These are phyloP conservation scores for Pseudachorutes palmiensis DNA, from an alignment of 1,140 invertebrate genomes.

Conservation along the genomic window DNA sequence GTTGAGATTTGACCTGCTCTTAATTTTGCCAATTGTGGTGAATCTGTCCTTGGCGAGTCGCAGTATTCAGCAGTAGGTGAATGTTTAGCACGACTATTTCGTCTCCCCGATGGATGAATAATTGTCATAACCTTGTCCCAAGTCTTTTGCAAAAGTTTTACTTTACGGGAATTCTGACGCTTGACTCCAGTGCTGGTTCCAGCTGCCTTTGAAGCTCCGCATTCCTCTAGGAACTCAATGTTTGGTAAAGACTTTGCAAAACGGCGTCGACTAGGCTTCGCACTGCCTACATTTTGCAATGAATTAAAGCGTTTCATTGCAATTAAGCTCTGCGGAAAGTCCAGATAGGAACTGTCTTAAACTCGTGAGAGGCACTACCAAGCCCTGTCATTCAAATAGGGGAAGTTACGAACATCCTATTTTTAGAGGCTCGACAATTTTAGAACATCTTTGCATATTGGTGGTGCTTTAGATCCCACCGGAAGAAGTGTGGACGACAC, in stretches of 20 bases:
- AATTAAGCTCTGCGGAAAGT: background rate
- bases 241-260: slow-evolving; percentile 9
- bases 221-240: slow-evolving; percentile 4
- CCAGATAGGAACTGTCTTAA: too few relatives aligned
- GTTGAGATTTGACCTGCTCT: slow-evolving; percentile 11
- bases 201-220: background rate
- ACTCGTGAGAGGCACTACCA: too few relatives aligned
- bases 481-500: background rate
- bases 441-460: background rate
- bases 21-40: background rate
- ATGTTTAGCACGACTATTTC: slow-evolving; percentile 4
- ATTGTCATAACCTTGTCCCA: slow-evolving; percentile 37
- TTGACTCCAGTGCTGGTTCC: background rate
- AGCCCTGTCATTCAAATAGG: background rate
- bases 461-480: too few relatives aligned
- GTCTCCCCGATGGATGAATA: slow-evolving; percentile 19
- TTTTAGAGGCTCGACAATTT: background rate
- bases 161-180: slow-evolving; percentile 10
- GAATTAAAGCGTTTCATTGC: slow-evolving; percentile 6
- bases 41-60: background rate
- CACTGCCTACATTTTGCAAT: background rate
- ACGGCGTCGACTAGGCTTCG: background rate
- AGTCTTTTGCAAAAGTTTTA: slow-evolving; percentile 32
- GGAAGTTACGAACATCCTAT: background rate
- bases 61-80: background rate